Evolutionary conservation across 2,797 vertebrate genomes (phyloP), one percentile per base, ranked within the genome.

Genomic region (Aselliscus stoliczkanus): DNA sequence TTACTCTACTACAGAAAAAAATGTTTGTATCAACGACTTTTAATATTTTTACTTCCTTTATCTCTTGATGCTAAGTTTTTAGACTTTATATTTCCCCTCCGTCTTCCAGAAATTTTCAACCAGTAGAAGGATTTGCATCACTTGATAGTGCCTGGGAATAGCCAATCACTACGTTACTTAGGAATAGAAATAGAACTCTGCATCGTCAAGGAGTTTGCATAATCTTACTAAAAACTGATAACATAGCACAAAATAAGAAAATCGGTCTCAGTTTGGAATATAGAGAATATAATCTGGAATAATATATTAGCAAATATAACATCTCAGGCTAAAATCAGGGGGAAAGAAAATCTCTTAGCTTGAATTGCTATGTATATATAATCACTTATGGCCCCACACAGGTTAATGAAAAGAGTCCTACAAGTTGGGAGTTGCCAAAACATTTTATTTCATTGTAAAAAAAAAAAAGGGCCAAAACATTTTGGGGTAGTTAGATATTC

Each of bases 401-500:
- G 20, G 50, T 58, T 90, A 58, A 94, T 65, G 39, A 70, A 94
- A 96, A 95, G 27, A 86, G 42, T 31, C 20, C 23, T 65, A 52
- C 10, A 93, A 85, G 52, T 93, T 96, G 60, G 60, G 52, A 25
- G 62, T 81, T 95, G 25, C 21, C 37, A 93, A 95, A 85, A 47
- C 17, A 83, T 18, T 93, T 94, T 52, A 90, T 50, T 84, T 84
- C 65, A 60, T 54, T 96, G 29, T 80, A 15, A 77, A 50, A 54
- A 65, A n/a, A 50, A 29, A 90, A 82, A n/a, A n/a, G n/a, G n/a
- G 13, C n/a, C 39, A 95, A 37, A 80, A 65, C 54, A 92, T 37
- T 42, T 72, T 79, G 39, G 2, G 72, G 18, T 90, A 94, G 60
- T 42, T 93, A 97, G 91, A 88, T 97, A 96, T 95, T 98, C 97